Conservation (phyloP, 1,140 invertebrate genomes). For the Wiebesia pumilae region DNA sequence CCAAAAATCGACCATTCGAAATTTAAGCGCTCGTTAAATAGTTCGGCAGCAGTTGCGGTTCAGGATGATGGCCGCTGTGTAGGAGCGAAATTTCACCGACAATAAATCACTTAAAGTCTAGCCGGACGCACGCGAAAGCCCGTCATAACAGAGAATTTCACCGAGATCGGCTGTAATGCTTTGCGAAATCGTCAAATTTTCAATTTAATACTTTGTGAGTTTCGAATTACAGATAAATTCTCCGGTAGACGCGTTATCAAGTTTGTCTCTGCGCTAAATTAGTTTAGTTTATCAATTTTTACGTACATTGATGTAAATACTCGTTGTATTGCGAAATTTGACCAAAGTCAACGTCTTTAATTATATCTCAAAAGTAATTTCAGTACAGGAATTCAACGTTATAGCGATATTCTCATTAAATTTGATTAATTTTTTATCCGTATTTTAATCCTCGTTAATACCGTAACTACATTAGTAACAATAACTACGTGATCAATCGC, state of each 20-base stretch:
- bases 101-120: conserved; percentile 69
- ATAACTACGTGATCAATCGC: too few species aligned
- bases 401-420: neutral
- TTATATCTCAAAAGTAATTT: neutral
- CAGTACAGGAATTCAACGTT: neutral
- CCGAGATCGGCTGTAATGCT: conserved; percentile 27
- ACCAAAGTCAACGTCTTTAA: neutral
- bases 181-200: conserved; percentile 34
- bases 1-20: conserved; percentile 38
- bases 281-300: neutral
- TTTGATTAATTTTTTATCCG: neutral
- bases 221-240: conserved; percentile 28
- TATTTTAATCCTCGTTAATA: too few species aligned
- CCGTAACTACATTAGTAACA: too few species aligned
- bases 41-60: conserved; percentile 44
- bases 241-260: neutral
- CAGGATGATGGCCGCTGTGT: conserved; percentile 55
- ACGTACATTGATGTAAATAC: neutral
- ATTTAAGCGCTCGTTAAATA: conserved; percentile 50
- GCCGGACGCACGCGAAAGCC: conserved; percentile 59
- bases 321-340: neutral
- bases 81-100: conserved; percentile 68
- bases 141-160: conserved; percentile 2
- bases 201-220: conserved; percentile 1
- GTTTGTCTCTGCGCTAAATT: neutral